Conservation (phyloP, 2,797 vertebrate genomes). For the Helarctos malayanus region DNA sequence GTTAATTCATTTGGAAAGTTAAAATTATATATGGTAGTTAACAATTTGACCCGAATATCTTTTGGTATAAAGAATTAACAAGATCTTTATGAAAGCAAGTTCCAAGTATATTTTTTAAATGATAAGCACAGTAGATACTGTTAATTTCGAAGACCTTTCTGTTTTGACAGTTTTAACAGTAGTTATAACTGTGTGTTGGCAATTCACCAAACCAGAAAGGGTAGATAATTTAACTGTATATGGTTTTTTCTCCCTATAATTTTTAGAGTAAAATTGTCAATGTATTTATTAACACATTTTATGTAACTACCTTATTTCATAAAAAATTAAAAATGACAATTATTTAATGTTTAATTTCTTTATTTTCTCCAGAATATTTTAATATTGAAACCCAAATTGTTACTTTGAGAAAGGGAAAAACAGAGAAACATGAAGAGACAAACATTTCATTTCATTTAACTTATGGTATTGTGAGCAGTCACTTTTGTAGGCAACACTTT, state of each 20-base stretch:
- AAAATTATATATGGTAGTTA: conserved; percentile 39
- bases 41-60: conserved; percentile 54
- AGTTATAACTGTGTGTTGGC: neutral
- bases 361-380: conserved; percentile 91
- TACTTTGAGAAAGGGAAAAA: conserved; percentile 88
- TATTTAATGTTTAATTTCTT: conserved; percentile 88
- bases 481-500: conserved; percentile 90
- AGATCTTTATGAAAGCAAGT: conserved; percentile 7
- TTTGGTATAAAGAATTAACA: conserved; percentile 41
- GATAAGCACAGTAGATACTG: neutral
- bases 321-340: conserved; percentile 85
- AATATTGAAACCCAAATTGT: conserved; percentile 90
- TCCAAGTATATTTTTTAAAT: neutral
- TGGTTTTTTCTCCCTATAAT: conserved; percentile 7
- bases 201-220: conserved; percentile 46
- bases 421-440: conserved; percentile 87
- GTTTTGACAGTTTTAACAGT: neutral
- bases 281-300: conserved; percentile 49
- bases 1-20: conserved; percentile 60
- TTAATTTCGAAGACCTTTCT: conserved; percentile 16
- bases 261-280: conserved; percentile 65
- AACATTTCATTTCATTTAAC: conserved; percentile 89
- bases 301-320: conserved; percentile 66
- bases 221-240: conserved; percentile 51
- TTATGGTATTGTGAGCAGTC: conserved; percentile 89